phyloP scores from a whole-genome alignment of 2,797 vertebrate genomes.

The Ibycter americanus region DNA sequence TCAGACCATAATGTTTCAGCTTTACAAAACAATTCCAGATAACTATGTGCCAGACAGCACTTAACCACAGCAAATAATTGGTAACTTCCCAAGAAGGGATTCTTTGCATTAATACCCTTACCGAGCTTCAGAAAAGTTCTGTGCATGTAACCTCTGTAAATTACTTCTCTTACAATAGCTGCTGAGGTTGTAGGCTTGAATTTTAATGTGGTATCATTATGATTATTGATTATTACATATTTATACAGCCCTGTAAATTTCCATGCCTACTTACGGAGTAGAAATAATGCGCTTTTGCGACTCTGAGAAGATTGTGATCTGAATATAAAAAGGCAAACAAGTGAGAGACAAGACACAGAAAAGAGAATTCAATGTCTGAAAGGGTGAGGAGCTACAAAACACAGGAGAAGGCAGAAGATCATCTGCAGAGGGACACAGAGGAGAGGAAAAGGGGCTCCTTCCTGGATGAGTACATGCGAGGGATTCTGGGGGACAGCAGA shows the following conservation, averaged over 20 bases:
- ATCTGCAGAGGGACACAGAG: not conserved
- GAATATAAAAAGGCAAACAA: not conserved
- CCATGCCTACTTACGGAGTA: not conserved
- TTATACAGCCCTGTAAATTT: conserved; percentile 31
- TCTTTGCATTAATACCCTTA: not conserved
- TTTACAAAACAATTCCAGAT: not conserved
- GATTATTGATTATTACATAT: conserved; percentile 53
- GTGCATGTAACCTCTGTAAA: not conserved
- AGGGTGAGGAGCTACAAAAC: not conserved
- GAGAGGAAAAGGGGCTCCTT: not conserved
- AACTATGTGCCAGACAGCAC: not conserved
- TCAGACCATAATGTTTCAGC: not conserved
- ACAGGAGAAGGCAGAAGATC: not conserved
- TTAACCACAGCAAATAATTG: not conserved
- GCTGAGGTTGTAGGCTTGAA: not conserved
- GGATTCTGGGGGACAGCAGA: not conserved
- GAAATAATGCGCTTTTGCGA: not conserved
- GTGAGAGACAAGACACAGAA: not conserved
- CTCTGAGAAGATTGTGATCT: not conserved
- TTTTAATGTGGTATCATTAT: conserved; percentile 19
- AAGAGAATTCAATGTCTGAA: not conserved
- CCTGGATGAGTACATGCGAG: not conserved
- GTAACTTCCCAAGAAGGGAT: not conserved
- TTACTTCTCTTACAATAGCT: not conserved
- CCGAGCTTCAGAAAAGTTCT: conserved; percentile 1